These are phyloP conservation scores for Polyergus mexicanus DNA, from an alignment of 1,140 invertebrate genomes.

Conservation along the genomic window DNA sequence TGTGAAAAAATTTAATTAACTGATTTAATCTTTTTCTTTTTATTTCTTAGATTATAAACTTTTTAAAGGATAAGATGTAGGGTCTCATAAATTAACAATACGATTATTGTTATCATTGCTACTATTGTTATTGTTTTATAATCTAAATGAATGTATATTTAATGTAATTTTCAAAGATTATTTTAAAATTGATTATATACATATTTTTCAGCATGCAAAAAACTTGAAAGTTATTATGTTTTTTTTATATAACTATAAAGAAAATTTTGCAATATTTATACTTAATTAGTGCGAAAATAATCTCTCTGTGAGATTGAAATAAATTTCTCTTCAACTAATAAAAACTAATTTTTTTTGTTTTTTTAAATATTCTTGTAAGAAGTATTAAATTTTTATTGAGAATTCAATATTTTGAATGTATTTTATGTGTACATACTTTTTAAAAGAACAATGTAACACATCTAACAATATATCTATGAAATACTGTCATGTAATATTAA, in stretches of 20 bases:
- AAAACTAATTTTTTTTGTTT: neutral
- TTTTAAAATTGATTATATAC: neutral
- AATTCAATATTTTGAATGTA: neutral
- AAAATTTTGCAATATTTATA: neutral
- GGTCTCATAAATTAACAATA: neutral
- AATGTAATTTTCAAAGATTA: slow-evolving; percentile 1
- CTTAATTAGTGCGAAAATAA: neutral
- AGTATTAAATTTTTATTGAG: neutral
- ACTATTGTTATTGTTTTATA: neutral
- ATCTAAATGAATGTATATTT: neutral
- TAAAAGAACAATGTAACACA: neutral
- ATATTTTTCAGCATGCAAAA: neutral
- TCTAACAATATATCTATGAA: neutral
- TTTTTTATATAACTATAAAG: neutral
- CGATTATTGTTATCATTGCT: neutral
- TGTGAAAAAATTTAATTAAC: neutral
- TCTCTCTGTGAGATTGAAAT: neutral
- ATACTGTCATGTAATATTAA: neutral
- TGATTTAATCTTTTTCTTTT: slow-evolving; percentile 11
- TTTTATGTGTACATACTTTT: neutral
- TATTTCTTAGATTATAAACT: too few relatives aligned
- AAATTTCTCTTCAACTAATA: neutral
- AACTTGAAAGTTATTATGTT: neutral
- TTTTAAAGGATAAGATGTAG: neutral
- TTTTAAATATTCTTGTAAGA: too few relatives aligned